Conservation (phyloP, 2,888 invertebrate species). For the Tridacna crocea region DNA sequence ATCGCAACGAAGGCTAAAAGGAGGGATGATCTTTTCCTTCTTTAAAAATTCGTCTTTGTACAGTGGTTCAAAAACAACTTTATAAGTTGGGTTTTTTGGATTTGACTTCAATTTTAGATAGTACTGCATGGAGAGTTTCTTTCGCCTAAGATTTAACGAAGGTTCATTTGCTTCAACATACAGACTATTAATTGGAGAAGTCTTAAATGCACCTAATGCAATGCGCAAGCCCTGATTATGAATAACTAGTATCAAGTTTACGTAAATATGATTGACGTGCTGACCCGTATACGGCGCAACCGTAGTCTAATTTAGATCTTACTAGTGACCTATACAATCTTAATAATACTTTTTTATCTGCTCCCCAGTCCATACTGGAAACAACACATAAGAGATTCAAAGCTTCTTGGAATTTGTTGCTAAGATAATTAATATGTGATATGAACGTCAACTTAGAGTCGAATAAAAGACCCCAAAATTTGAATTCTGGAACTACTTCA, state of each 20-base stretch:
- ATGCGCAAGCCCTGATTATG: conserved; percentile 53
- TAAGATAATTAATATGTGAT: conserved; percentile 39
- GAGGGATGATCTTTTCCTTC: not conserved
- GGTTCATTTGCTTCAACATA: conserved; percentile 36
- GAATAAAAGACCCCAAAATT: conserved; percentile 51
- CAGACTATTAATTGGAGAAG: conserved; percentile 18
- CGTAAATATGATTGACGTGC: conserved; percentile 42
- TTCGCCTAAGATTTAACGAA: not conserved
- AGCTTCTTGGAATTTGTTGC: conserved; percentile 31
- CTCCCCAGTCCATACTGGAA: conserved; percentile 40
- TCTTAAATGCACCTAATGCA: conserved; percentile 33
- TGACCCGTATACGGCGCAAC: conserved; percentile 39
- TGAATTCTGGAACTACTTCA: conserved; percentile 7
- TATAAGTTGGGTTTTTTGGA: conserved; percentile 8
- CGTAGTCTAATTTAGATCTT: conserved; percentile 25
- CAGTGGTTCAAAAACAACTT: conserved; percentile 16
- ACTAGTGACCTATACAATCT: conserved; percentile 33
- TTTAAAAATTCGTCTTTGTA: not conserved
- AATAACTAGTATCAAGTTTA: too few species aligned
- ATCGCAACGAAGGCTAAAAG: conserved; percentile 23
- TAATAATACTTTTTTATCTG: conserved; percentile 32
- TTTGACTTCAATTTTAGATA: conserved; percentile 15
- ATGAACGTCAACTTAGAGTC: conserved; percentile 48
- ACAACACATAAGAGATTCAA: conserved; percentile 29
- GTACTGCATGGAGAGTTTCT: conserved; percentile 26